Conservation (phyloP, 1,140 invertebrate species). For the Thalassaphorura encarpata region DNA sequence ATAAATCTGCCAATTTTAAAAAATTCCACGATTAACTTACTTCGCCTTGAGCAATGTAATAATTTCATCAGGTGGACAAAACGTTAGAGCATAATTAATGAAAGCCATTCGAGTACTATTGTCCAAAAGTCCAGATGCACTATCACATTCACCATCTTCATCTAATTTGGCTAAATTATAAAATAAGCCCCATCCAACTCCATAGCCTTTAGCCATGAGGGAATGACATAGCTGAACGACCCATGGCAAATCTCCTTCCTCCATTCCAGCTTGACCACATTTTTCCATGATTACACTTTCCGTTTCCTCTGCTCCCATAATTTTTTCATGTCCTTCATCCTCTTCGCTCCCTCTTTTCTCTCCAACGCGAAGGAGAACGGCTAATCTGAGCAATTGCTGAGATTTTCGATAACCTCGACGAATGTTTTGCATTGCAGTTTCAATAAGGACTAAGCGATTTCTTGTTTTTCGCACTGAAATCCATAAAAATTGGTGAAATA, state of each 20-base stretch:
- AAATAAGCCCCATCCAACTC: slow-evolving; percentile 44
- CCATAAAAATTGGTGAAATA: slow-evolving; percentile 6
- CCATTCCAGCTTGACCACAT: slow-evolving; percentile 46
- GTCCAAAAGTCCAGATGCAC: slow-evolving; percentile 24
- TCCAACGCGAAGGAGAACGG: slow-evolving; percentile 46
- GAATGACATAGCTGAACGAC: slow-evolving; percentile 44
- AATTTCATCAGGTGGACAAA: slow-evolving; percentile 28
- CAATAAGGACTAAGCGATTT: slow-evolving; percentile 46
- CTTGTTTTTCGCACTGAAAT: slow-evolving; percentile 46
- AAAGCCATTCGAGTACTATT: slow-evolving; percentile 20
- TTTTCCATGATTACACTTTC: slow-evolving; percentile 52
- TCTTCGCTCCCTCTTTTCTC: too few relatives aligned
- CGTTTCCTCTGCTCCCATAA: slow-evolving; percentile 37
- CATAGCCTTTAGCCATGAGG: slow-evolving; percentile 44
- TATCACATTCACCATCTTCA: slow-evolving; percentile 7
- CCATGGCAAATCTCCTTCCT: slow-evolving; percentile 45
- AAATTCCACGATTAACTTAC: slow-evolving; percentile 5
- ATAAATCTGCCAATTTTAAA: background rate
- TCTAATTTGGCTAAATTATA: slow-evolving; percentile 13
- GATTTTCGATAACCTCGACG: slow-evolving; percentile 46
- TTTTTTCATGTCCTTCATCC: background rate
- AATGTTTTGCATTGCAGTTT: slow-evolving; percentile 44
- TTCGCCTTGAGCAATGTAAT: slow-evolving; percentile 33
- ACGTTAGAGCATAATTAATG: slow-evolving; percentile 26
- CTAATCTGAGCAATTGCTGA: slow-evolving; percentile 48